phyloP scores from a whole-genome alignment of 37 sponge, comb jelly and placozoan species.

The Agelas oroides region DNA sequence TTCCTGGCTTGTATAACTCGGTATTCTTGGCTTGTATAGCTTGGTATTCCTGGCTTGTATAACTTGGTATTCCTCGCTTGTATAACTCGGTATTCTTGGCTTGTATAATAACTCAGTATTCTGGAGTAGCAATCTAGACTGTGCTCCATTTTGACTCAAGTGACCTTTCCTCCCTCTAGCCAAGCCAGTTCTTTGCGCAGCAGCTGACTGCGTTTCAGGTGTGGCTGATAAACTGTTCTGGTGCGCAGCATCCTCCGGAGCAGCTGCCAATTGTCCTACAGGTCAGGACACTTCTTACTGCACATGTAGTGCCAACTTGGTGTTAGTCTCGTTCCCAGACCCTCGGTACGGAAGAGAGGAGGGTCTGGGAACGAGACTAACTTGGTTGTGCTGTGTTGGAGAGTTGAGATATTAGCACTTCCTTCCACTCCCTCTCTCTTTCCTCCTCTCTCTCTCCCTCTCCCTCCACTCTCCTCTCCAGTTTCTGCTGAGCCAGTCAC shows the following conservation, averaged over 20 bases:
- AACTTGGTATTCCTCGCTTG: too few relatives aligned
- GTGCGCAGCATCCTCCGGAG: constrained; percentile 66
- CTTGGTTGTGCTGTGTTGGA: too few relatives aligned
- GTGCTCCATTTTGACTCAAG: too few relatives aligned
- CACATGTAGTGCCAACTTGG: neutral
- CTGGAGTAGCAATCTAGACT: too few relatives aligned
- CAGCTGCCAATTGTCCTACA: constrained; percentile 97
- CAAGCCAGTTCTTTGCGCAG: constrained; percentile 91
- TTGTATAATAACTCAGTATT: too few relatives aligned
- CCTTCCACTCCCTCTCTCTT: neutral
- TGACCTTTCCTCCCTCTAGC: constrained; percentile 60
- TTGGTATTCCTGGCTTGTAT: too few relatives aligned
- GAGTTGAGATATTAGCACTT: neutral
- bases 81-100: too few relatives aligned
- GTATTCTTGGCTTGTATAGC: too few relatives aligned
- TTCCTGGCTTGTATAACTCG: too few relatives aligned
- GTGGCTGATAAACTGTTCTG: constrained; percentile 80
- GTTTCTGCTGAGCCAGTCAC: constrained; percentile 94
- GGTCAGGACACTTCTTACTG: constrained; percentile 38
- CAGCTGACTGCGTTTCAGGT: constrained; percentile 96
- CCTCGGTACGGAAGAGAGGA: neutral
- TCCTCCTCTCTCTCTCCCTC: constrained; percentile 8
- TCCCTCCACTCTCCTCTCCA: constrained; percentile 24
- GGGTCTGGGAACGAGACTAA: neutral
- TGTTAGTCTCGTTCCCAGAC: too few relatives aligned